Percentiles rank a stretch among this genome's conserved stretches.
These are phyloP conservation scores for Rhagoletis zephyria DNA, from an alignment of 1,140 invertebrate species.

Conservation along the genomic window DNA sequence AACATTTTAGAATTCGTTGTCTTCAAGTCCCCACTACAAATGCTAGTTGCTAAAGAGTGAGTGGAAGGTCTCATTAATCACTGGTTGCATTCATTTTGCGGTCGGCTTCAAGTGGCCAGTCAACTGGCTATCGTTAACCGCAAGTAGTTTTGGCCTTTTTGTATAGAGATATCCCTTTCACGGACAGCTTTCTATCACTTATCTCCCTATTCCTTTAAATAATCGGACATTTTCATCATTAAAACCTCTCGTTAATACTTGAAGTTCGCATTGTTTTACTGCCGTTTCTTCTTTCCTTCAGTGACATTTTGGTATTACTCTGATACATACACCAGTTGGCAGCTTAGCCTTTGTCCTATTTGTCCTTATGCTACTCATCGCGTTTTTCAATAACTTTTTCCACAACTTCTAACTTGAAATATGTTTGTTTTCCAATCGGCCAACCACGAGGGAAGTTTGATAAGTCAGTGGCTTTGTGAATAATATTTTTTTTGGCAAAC, in stretches of 20 bases:
- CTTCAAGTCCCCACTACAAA: neutral
- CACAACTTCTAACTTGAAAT: neutral
- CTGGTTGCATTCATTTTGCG: neutral
- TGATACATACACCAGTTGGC: neutral
- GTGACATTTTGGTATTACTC: neutral
- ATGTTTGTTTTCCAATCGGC: constrained; percentile 7
- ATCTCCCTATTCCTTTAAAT: no score
- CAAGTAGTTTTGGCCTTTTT: no score
- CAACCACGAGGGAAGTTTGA: neutral
- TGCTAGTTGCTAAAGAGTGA: neutral
- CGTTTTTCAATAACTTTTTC: constrained; percentile 6
- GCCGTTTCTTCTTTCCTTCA: neutral
- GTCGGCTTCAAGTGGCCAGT: neutral
- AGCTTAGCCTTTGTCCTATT: neutral
- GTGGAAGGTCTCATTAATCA: neutral
- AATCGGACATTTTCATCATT: no score
- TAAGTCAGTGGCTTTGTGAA: no score
- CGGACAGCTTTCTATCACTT: no score
- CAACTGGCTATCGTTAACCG: no score
- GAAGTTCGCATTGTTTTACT: neutral
- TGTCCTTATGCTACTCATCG: neutral
- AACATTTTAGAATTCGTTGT: neutral
- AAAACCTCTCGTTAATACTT: no score
- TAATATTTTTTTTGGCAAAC: no score
- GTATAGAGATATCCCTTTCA: no score